These are phyloP conservation scores for Carcharodon carcharias DNA, from an alignment of 2,797 vertebrate species.

Conservation along the genomic window DNA sequence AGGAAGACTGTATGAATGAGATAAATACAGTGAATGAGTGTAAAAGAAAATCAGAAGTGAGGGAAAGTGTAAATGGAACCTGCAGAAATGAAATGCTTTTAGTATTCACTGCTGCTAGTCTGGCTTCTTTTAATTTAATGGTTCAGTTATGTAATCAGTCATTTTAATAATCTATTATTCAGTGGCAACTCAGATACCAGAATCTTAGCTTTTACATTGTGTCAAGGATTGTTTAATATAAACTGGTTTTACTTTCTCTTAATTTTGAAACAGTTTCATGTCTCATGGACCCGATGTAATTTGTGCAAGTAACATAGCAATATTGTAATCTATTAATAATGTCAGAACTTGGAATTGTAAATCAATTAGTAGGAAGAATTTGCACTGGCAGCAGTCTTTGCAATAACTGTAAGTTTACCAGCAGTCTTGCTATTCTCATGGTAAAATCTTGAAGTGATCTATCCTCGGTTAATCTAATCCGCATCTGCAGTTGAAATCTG, in stretches of 20 bases:
- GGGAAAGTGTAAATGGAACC: not conserved
- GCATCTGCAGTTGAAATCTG: not conserved
- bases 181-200: not conserved
- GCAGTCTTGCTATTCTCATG: not conserved
- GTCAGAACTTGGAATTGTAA: not conserved
- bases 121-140: not conserved
- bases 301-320: not conserved
- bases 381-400: not conserved
- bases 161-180: conserved; percentile 20
- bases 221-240: not conserved
- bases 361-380: not conserved
- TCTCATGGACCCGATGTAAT: not conserved
- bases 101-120: not conserved
- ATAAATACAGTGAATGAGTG: not conserved
- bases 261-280: not conserved
- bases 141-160: not conserved
- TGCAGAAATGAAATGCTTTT: not conserved
- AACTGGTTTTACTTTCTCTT: not conserved
- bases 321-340: not conserved
- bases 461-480: not conserved
- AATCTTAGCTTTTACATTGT: not conserved
- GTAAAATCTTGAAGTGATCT: not conserved
- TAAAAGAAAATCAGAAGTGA: not conserved
- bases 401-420: not conserved
- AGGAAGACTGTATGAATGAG: not conserved